Evolutionary conservation across 2,113 vertebrate genomes (phyloP).

Genomic region (Alosa alosa): DNA sequence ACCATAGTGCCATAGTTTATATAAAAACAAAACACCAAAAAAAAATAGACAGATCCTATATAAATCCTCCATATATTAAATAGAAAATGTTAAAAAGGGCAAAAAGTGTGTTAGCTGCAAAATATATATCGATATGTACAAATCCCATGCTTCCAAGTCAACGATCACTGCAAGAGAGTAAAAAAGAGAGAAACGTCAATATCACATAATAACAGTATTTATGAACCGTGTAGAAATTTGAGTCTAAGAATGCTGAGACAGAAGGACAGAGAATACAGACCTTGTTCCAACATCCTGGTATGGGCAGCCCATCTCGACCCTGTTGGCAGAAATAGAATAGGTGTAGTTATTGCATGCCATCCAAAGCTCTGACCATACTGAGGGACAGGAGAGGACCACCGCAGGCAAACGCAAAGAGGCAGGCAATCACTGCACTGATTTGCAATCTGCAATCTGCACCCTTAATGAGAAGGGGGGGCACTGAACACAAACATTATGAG

Average conservation of each 20-base stretch:
- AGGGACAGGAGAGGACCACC: neutral
- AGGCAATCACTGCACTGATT: neutral
- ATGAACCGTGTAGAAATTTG: neutral
- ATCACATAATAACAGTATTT: neutral
- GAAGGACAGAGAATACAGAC: constrained; percentile 58
- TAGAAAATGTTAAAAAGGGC: constrained; percentile 77
- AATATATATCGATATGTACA: constrained; percentile 88
- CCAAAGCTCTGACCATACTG: neutral
- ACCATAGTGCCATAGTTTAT: constrained; percentile 18
- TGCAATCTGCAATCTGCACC: neutral
- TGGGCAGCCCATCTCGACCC: constrained; percentile 90
- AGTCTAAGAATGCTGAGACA: neutral
- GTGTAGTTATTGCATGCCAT: neutral
- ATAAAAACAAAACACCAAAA: constrained; percentile 29
- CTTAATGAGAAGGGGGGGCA: too few relatives aligned
- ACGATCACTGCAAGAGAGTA: constrained; percentile 86
- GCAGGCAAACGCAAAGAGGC: neutral
- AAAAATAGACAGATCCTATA: constrained; percentile 34
- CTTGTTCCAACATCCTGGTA: constrained; percentile 97
- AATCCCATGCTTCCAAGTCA: constrained; percentile 74
- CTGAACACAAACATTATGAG: neutral
- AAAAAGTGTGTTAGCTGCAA: constrained; percentile 64
- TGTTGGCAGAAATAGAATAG: constrained; percentile 60
- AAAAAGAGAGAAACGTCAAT: constrained; percentile 45
- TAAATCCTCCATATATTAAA: constrained; percentile 89